Conservation (phyloP, 2,797 vertebrate species). For the Cuniculus paca region DNA sequence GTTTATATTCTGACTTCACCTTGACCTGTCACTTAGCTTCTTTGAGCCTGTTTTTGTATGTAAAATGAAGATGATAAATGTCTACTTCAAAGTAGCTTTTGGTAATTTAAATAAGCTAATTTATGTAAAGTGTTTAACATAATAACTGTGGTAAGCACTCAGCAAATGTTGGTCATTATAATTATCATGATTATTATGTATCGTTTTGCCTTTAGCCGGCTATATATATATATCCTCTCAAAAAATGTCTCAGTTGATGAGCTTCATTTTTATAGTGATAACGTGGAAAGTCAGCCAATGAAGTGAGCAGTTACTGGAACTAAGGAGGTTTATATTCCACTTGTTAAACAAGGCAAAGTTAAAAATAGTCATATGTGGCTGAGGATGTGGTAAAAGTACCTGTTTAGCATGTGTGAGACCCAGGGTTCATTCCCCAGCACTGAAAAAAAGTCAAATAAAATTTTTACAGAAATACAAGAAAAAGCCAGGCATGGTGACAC, state of each 20-base stretch:
- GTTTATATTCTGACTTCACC: background rate
- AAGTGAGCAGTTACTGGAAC: background rate
- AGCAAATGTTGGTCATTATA: background rate
- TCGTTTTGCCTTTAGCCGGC: background rate
- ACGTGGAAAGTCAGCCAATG: background rate
- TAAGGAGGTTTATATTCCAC: background rate
- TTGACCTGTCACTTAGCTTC: background rate
- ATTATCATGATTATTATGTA: background rate
- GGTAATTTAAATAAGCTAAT: background rate
- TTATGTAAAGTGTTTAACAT: background rate
- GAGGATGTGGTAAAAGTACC: background rate
- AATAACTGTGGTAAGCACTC: background rate
- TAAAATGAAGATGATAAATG: background rate
- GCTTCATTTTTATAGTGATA: background rate
- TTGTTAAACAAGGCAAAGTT: background rate
- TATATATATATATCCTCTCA: background rate
- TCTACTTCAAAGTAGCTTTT: background rate
- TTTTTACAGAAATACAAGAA: constrained; percentile 8
- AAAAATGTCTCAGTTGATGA: background rate
- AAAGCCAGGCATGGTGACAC: background rate
- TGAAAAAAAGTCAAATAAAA: background rate
- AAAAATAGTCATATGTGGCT: background rate
- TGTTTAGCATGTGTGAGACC: background rate
- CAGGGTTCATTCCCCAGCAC: background rate
- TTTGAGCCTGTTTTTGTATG: background rate